Conservation (phyloP, 1,140 invertebrate genomes). For the Zaprionus vittiger region DNA sequence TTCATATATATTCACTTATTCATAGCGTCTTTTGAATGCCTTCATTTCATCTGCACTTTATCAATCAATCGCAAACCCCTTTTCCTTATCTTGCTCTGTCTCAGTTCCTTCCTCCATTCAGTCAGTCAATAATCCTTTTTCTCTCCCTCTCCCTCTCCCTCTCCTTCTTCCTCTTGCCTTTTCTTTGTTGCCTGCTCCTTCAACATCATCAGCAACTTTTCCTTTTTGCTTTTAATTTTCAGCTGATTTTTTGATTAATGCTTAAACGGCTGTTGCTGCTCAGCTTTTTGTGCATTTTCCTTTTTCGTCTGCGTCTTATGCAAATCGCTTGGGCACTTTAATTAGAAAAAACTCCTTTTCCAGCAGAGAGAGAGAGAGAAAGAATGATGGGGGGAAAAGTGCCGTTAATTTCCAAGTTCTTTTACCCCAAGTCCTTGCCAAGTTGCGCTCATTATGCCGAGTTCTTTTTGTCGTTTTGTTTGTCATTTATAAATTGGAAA, state of each 20-base stretch:
- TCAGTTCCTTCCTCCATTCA: slow-evolving; percentile 1
- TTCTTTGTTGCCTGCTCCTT: slow-evolving; percentile 13
- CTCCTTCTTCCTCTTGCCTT: slow-evolving; percentile 12
- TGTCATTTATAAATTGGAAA: slow-evolving; percentile 84
- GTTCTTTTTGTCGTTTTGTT: slow-evolving; percentile 79
- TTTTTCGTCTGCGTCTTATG: slow-evolving; percentile 53
- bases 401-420: slow-evolving; percentile 60
- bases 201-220: slow-evolving; percentile 42
- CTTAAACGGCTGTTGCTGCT: slow-evolving; percentile 69
- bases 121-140: slow-evolving; percentile 67
- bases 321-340: slow-evolving; percentile 75
- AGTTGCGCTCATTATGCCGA: slow-evolving; percentile 38
- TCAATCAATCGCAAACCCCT: slow-evolving; percentile 20
- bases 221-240: slow-evolving; percentile 71
- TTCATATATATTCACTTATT: slow-evolving; percentile 4
- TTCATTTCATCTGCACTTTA: slow-evolving; percentile 22
- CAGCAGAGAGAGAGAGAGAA: background rate
- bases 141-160: slow-evolving; percentile 1
- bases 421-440: slow-evolving; percentile 16
- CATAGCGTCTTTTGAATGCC: slow-evolving; percentile 12
- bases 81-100: background rate
- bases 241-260: slow-evolving; percentile 82
- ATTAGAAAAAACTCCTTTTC: slow-evolving; percentile 59
- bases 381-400: slow-evolving; percentile 18
- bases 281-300: slow-evolving; percentile 38